phyloP scores from a whole-genome alignment of 64 coral and sea anemone genomes.

The Montipora capricornis region DNA sequence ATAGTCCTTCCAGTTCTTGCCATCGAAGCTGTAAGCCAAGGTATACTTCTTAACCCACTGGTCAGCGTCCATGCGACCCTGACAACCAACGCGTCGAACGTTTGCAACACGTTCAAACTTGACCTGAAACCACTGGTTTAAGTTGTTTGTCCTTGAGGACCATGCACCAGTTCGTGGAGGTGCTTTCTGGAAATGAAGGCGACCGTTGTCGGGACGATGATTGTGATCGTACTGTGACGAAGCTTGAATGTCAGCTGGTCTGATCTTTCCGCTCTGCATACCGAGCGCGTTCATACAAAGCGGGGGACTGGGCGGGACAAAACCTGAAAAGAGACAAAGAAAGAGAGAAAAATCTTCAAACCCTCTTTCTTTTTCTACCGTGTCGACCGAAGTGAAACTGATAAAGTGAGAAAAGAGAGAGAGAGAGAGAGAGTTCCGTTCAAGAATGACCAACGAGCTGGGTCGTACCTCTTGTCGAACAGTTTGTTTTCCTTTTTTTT shows the following conservation, averaged over 20 bases:
- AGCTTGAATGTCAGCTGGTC: constrained; percentile 32
- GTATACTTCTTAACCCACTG: constrained; percentile 67
- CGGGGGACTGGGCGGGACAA: constrained; percentile 31
- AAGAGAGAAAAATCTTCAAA: too few species aligned
- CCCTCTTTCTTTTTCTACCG: too few species aligned
- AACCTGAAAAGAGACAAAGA: constrained; percentile 6
- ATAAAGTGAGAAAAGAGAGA: too few species aligned
- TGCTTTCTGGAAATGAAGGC: constrained; percentile 59
- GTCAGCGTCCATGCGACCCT: constrained; percentile 41
- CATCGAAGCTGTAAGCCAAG: constrained; percentile 65
- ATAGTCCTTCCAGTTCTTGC: constrained; percentile 30
- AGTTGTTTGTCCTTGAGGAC: constrained; percentile 25
- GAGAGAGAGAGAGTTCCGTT: too few species aligned
- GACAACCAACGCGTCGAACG: constrained; percentile 23
- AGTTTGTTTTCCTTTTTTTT: too few species aligned
- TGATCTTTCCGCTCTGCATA: constrained; percentile 33
- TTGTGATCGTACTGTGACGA: constrained; percentile 18
- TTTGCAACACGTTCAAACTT: constrained; percentile 53
- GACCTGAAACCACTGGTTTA: constrained; percentile 52
- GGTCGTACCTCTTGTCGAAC: too few species aligned
- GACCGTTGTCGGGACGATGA: constrained; percentile 32
- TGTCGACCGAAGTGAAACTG: not conserved
- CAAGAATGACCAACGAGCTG: too few species aligned
- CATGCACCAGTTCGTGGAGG: constrained; percentile 21
- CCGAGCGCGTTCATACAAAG: constrained; percentile 54